Conservation (phyloP, 2,888 invertebrate species). For the Cantharis flavilabris region DNA sequence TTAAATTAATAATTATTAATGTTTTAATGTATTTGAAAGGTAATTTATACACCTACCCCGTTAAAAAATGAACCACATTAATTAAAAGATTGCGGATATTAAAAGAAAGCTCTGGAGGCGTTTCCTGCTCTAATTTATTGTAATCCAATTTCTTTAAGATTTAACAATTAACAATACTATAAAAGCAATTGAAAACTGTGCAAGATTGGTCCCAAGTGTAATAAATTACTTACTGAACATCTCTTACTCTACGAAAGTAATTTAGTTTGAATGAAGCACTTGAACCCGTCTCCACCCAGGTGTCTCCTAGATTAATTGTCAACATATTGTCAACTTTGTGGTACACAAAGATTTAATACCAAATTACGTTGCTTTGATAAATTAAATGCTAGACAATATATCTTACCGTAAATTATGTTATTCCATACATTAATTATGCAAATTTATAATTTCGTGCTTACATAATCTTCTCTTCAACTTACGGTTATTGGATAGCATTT, state of each 20-base stretch:
- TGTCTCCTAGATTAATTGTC: slow-evolving; percentile 15
- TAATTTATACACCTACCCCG: neutral
- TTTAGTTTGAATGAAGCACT: slow-evolving; percentile 2
- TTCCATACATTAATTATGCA: neutral
- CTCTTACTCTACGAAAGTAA: slow-evolving; percentile 1
- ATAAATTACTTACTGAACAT: neutral
- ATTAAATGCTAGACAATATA: neutral
- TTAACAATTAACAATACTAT: neutral
- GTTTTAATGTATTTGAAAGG: neutral
- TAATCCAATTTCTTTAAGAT: neutral
- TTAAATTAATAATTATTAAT: neutral
- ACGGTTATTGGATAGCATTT: neutral
- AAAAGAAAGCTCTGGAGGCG: neutral
- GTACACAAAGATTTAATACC: slow-evolving; percentile 2
- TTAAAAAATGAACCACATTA: neutral
- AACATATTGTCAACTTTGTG: slow-evolving; percentile 10
- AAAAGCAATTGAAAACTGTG: neutral
- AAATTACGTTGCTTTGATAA: neutral
- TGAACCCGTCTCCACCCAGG: slow-evolving; percentile 4
- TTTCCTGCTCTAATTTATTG: neutral
- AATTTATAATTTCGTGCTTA: neutral
- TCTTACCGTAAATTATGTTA: neutral
- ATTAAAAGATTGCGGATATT: neutral
- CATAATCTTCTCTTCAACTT: neutral
- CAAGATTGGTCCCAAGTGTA: neutral